Evolutionary conservation across 2,797 vertebrate genomes (phyloP).

Genomic region (Brachyrhaphis roseni): DNA sequence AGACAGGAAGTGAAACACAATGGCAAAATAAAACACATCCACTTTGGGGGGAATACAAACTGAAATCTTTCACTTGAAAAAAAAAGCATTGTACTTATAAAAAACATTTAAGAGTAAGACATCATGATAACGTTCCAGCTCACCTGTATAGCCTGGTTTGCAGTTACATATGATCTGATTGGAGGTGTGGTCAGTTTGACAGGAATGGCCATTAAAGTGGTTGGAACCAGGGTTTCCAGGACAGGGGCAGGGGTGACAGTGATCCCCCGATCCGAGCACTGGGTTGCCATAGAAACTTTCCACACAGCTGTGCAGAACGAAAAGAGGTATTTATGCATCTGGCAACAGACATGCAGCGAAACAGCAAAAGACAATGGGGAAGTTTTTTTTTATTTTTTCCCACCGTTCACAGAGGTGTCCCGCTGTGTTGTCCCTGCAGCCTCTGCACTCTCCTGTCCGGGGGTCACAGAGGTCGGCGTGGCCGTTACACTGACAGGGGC

Average conservation of each 20-base stretch:
- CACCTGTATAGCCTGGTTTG: constrained; percentile 83
- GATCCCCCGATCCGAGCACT: constrained; percentile 85
- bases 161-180: constrained; percentile 87
- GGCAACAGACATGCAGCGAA: background rate
- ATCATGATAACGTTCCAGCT: constrained; percentile 26
- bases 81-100: no score
- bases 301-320: constrained; percentile 74
- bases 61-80: background rate
- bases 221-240: constrained; percentile 82
- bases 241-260: constrained; percentile 89
- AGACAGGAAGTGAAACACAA: background rate
- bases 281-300: constrained; percentile 89
- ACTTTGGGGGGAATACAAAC: background rate
- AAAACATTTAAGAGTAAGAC: background rate
- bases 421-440: constrained; percentile 78
- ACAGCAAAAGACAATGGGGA: background rate
- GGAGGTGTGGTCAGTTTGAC: constrained; percentile 73
- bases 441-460: constrained; percentile 74
- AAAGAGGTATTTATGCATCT: background rate
- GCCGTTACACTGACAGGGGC: constrained; percentile 85
- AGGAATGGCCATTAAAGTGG: constrained; percentile 84
- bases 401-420: constrained; percentile 85
- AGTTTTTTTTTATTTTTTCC: background rate
- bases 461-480: constrained; percentile 82
- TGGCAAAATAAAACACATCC: background rate